Evolutionary conservation across 1,140 invertebrate species (phyloP).

Genomic region (Drosophila watanabei): DNA sequence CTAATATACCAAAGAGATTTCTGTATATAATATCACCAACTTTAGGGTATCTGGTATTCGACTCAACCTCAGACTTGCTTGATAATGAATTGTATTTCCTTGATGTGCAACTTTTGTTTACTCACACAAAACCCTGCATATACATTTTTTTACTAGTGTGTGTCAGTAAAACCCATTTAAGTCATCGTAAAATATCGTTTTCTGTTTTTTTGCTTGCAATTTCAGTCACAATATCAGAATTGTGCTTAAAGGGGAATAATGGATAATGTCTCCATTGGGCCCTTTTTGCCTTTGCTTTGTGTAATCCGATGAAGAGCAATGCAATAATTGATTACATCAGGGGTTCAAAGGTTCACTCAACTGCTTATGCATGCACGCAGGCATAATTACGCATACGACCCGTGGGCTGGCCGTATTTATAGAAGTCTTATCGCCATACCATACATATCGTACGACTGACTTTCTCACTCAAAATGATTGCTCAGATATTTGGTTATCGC

Average conservation of each 20-base stretch:
- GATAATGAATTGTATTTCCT: slow-evolving; percentile 47
- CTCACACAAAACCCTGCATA: not conserved
- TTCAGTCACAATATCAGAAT: slow-evolving; percentile 21
- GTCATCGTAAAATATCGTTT: slow-evolving; percentile 22
- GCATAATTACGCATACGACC: slow-evolving; percentile 36
- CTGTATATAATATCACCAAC: not conserved
- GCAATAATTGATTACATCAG: slow-evolving; percentile 27
- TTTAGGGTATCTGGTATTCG: not conserved
- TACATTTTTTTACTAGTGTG: not conserved
- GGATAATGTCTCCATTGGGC: not conserved
- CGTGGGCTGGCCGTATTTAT: not conserved
- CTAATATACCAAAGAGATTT: not conserved
- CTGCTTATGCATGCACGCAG: slow-evolving; percentile 8
- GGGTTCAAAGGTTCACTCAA: slow-evolving; percentile 45
- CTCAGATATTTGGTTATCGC: slow-evolving; percentile 17
- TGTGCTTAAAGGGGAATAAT: not conserved
- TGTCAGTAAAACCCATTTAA: slow-evolving; percentile 10
- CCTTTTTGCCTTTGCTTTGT: not conserved
- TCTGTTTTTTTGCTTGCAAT: slow-evolving; percentile 22
- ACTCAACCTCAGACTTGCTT: not conserved
- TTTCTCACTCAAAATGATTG: slow-evolving; percentile 22
- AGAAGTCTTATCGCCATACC: slow-evolving; percentile 19
- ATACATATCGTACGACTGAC: slow-evolving; percentile 32
- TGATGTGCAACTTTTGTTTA: slow-evolving; percentile 38
- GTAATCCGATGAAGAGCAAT: slow-evolving; percentile 18